These are phyloP conservation scores for Musca domestica DNA, from an alignment of 1,140 invertebrate species.

Conservation along the genomic window DNA sequence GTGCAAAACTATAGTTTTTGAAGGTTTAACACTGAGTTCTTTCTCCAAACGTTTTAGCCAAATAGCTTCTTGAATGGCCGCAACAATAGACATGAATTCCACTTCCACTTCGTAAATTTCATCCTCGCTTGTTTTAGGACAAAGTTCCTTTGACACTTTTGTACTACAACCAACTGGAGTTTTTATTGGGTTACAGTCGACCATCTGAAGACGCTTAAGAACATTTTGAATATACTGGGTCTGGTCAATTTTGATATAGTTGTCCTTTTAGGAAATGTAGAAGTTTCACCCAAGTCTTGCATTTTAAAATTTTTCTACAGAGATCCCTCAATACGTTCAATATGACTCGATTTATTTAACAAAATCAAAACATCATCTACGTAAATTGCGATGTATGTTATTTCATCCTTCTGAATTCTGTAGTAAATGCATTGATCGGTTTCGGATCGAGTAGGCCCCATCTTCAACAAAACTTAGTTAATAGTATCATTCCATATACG, in stretches of 20 bases:
- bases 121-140: no score
- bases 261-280: neutral
- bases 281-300: neutral
- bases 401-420: neutral
- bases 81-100: neutral
- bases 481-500: slow-evolving; percentile 38
- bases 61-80: neutral
- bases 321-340: neutral
- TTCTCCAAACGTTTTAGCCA: neutral
- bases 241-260: neutral
- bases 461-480: slow-evolving; percentile 32
- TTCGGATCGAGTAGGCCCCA: slow-evolving; percentile 33
- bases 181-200: neutral
- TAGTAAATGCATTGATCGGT: no score
- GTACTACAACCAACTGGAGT: neutral
- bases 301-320: neutral
- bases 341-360: neutral
- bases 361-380: slow-evolving; percentile 18
- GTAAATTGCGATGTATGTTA: slow-evolving; percentile 9
- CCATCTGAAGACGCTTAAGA: neutral
- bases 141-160: neutral
- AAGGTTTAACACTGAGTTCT: neutral
- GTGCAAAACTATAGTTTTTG: neutral
- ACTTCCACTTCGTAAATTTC: neutral
- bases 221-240: neutral